Percentiles rank a stretch among this genome's conserved stretches.
phyloP scores from a whole-genome alignment of 2,797 vertebrate genomes.

The Australoheros facetus region DNA sequence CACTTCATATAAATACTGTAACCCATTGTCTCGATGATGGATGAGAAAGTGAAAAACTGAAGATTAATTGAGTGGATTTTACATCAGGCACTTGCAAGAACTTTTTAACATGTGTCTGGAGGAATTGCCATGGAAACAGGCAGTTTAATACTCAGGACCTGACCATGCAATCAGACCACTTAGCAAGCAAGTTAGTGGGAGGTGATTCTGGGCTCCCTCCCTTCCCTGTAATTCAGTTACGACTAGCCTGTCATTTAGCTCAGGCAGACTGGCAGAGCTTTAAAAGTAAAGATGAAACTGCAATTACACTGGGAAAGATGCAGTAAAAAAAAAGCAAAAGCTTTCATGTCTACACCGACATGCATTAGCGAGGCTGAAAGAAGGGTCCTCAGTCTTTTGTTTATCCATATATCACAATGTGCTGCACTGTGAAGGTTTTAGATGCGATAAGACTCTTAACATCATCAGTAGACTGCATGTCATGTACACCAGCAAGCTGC shows the following conservation, averaged over 20 bases:
- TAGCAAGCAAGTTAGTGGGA: constrained; percentile 56
- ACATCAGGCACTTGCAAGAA: constrained; percentile 21
- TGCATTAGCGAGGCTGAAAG: constrained; percentile 35
- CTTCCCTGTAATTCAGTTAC: constrained; percentile 66
- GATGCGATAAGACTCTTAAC: constrained; percentile 33
- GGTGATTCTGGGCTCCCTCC: constrained; percentile 61
- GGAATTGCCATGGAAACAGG: constrained; percentile 38
- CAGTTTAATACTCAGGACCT: constrained; percentile 47
- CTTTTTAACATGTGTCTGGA: constrained; percentile 26
- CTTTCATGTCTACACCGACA: constrained; percentile 55
- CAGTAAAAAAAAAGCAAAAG: constrained; percentile 43
- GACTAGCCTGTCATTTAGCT: constrained; percentile 63
- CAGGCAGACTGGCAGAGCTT: constrained; percentile 56
- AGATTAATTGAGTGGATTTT: constrained; percentile 30
- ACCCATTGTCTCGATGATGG: neutral
- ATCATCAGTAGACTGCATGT: constrained; percentile 25
- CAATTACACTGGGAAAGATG: constrained; percentile 57
- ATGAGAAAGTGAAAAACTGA: neutral
- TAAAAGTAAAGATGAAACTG: constrained; percentile 63
- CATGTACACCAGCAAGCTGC: constrained; percentile 25
- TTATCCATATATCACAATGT: constrained; percentile 9
- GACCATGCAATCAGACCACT: constrained; percentile 64
- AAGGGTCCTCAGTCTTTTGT: constrained; percentile 42
- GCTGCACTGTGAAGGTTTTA: constrained; percentile 34
- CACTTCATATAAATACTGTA: neutral